A percentile compares a stretch with the other conserved stretches of the same genome.
These are phyloP conservation scores for Coendou prehensilis DNA, from an alignment of 2,797 vertebrate species.

Conservation along the genomic window DNA sequence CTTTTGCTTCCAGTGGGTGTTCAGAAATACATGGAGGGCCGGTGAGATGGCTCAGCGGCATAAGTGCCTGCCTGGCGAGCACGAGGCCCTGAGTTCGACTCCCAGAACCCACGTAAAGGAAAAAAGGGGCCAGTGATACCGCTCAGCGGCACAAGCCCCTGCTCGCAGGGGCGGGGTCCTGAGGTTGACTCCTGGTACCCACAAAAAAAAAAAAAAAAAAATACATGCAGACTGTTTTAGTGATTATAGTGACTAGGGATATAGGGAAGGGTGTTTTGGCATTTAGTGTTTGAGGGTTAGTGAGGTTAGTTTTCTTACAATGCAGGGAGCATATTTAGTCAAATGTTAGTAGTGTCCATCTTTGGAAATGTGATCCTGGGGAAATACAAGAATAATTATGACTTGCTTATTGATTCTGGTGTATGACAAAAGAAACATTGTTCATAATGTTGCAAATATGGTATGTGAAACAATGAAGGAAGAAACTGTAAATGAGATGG, in stretches of 20 bases:
- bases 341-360: not conserved
- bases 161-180: too few species aligned
- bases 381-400: slow-evolving; percentile 7
- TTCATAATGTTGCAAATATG: slow-evolving; percentile 15
- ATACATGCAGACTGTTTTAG: not conserved
- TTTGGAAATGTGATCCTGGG: slow-evolving; percentile 32
- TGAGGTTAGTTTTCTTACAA: slow-evolving; percentile 38
- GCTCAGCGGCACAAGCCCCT: too few species aligned
- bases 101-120: too few species aligned
- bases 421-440: slow-evolving; percentile 28
- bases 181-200: too few species aligned
- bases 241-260: not conserved
- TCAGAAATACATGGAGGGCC: not conserved
- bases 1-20: not conserved
- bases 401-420: slow-evolving; percentile 25
- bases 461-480: slow-evolving; percentile 7
- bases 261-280: not conserved
- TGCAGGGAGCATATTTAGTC: not conserved
- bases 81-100: too few species aligned
- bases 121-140: too few species aligned
- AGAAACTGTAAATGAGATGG: slow-evolving; percentile 4
- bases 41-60: too few species aligned
- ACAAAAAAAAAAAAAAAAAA: too few species aligned
- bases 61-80: too few species aligned
- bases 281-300: not conserved